These are phyloP conservation scores for Latrodectus geometricus DNA, from an alignment of 1,140 invertebrate genomes.

Conservation along the genomic window DNA sequence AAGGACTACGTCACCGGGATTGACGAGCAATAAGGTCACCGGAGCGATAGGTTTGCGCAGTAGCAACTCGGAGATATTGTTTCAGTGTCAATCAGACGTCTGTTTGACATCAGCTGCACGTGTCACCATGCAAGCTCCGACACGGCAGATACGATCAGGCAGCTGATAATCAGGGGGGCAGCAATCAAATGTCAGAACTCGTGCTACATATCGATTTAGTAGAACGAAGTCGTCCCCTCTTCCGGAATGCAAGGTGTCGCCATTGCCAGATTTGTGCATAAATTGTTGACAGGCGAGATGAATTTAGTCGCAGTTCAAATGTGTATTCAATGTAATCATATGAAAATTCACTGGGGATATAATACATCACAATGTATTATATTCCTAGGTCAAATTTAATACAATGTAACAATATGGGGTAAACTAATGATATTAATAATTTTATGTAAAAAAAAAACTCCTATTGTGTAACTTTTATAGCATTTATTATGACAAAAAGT, in stretches of 20 bases:
- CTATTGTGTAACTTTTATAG: too few relatives aligned
- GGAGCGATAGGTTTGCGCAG: not conserved
- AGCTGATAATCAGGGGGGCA: slow-evolving; percentile 12
- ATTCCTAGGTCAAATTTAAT: not conserved
- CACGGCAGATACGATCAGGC: not conserved
- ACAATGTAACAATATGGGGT: not conserved
- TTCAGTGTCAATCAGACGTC: slow-evolving; percentile 41
- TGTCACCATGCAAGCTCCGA: slow-evolving; percentile 13
- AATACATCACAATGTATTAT: not conserved
- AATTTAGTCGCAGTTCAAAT: not conserved
- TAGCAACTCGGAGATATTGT: slow-evolving; percentile 28
- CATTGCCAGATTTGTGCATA: not conserved
- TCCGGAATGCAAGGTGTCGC: not conserved
- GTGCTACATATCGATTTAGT: slow-evolving; percentile 8
- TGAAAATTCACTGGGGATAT: not conserved
- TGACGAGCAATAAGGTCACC: slow-evolving; percentile 2
- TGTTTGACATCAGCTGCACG: slow-evolving; percentile 25
- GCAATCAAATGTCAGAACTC: slow-evolving; percentile 8
- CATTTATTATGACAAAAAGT: too few relatives aligned
- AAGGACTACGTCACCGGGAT: not conserved
- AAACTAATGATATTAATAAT: too few relatives aligned
- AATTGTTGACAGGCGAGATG: not conserved
- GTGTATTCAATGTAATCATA: not conserved
- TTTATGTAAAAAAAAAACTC: too few relatives aligned
- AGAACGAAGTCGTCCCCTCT: not conserved